Percentiles rank a stretch among this genome's conserved stretches.
These are phyloP conservation scores for Bradypodion pumilum DNA, from an alignment of 2,797 vertebrate genomes.

Conservation along the genomic window DNA sequence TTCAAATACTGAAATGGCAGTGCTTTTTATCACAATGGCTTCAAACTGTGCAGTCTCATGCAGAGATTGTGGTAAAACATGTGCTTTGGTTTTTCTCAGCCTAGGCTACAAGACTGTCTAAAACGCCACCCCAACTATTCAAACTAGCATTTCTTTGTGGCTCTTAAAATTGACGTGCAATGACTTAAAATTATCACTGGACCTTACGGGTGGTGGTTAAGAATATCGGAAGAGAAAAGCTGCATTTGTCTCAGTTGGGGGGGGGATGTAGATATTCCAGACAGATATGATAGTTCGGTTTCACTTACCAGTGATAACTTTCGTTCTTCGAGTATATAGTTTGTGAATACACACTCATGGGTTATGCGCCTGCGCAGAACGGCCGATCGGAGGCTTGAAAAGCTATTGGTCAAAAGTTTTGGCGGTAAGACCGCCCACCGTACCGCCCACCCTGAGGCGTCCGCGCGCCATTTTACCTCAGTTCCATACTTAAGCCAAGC, in stretches of 20 bases:
- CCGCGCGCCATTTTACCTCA: too few species aligned
- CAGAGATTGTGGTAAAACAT: not conserved
- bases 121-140: not conserved
- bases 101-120: not conserved
- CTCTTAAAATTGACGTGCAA: not conserved
- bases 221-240: not conserved
- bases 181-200: not conserved
- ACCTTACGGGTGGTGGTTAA: not conserved
- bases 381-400: too few species aligned
- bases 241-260: not conserved
- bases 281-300: too few species aligned
- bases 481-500: too few species aligned
- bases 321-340: too few species aligned
- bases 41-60: not conserved
- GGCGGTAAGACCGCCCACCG: too few species aligned
- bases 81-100: not conserved
- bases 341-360: too few species aligned
- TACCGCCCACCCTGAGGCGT: too few species aligned
- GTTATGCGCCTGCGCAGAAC: too few species aligned
- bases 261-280: not conserved
- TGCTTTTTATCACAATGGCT: accelerated
- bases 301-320: too few species aligned
- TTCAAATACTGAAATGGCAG: not conserved
- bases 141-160: not conserved
- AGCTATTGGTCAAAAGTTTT: too few species aligned